Evolutionary conservation across 2,113 vertebrate genomes (phyloP), one percentile per base, ranked within the genome.

Genomic region (Fukomys damarensis): DNA sequence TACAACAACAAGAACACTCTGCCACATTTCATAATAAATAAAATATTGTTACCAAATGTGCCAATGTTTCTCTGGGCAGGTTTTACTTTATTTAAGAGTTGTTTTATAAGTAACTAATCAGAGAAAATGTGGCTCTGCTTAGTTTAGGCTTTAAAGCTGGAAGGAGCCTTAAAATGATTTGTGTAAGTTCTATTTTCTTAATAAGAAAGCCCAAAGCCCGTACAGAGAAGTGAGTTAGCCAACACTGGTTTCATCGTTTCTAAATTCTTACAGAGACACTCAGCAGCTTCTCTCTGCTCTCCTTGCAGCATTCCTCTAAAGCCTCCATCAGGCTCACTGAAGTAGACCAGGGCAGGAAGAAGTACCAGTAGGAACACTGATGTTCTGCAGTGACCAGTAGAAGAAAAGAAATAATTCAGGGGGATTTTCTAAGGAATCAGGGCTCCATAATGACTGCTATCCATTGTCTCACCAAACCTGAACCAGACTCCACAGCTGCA

Each of bases 1-100:
- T 54, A 49, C 13, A 74, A 77, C 38, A 72, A 92, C 14, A 84
- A 59, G 59, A 61, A 77, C 3, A 84, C 22, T 74, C 35, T 95
- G 66, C 59, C 56, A 86, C 77, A 83, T 95, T 96, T 89, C 79
- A 68, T 54, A 94, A 65, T 92, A 96, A 94, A 83, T 81, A 85
- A 96, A 95, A 95, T 89, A 96, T 90, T 86, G 54, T 74, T 81
- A 89, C 85, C 59, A 96, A 96, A 95, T 89, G 54, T 97, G 74
- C 59, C 65, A 83, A 20, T 68, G 17, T 72, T 83, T 92, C 58
- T 93, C 68, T 72, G 43, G 38, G 72, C 16, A 91, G 89, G 86
- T 93, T 93, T 83, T 70, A 86, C n/a, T 93, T 89, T 76, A 95
- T 92, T 93, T 95, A 76, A 30, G 20, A 89, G 28, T 86, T 93